Evolutionary conservation across 2,888 invertebrate species (phyloP).

Genomic region (Pristionchus entomophagus): DNA sequence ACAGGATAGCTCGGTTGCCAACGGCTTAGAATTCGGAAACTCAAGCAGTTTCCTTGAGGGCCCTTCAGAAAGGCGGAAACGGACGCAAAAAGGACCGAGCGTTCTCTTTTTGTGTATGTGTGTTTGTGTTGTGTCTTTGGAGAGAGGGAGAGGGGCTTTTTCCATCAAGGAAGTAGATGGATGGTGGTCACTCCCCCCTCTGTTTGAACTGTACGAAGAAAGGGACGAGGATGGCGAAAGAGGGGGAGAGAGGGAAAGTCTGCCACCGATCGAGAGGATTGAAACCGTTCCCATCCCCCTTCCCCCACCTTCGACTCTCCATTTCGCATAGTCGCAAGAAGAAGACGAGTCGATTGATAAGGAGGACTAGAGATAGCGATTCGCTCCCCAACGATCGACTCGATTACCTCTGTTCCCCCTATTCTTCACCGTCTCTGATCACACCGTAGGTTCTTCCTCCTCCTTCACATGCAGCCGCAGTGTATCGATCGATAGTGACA

Average conservation of each 20-base stretch:
- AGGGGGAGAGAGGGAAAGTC: slow-evolving; percentile 19
- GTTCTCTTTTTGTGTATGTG: slow-evolving; percentile 22
- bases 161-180: slow-evolving; percentile 37
- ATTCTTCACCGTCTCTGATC: background rate
- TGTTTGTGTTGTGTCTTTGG: slow-evolving; percentile 25
- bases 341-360: background rate
- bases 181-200: slow-evolving; percentile 20
- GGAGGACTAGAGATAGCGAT: background rate
- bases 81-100: no score
- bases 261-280: background rate
- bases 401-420: background rate
- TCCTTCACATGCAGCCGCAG: background rate
- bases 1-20: background rate
- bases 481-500: slow-evolving; percentile 36
- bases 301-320: background rate
- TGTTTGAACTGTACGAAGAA: slow-evolving; percentile 45
- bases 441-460: background rate
- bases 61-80: background rate
- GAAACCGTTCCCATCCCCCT: slow-evolving; percentile 19
- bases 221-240: background rate
- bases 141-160: slow-evolving; percentile 5
- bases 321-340: background rate
- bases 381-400: background rate
- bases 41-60: background rate
- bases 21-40: background rate